Evolutionary conservation across 1,140 invertebrate species (phyloP), one percentile per base, ranked within the genome.

Genomic region (Adelges cooleyi): DNA sequence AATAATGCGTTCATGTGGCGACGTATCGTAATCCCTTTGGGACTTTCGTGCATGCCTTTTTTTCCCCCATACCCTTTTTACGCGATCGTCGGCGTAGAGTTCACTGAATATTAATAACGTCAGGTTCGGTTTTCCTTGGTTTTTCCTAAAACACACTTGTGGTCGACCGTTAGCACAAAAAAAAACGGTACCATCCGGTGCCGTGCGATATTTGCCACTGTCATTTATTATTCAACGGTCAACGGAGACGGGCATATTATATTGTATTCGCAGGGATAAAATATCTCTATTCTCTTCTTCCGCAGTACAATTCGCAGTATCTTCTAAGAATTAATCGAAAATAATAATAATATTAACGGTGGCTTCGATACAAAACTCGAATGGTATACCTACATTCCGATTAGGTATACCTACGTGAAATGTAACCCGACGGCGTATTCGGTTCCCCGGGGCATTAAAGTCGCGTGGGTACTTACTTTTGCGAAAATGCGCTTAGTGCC

Each of bases 181-280:
- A 33, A 33, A 33, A 33, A 6, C 11, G 5, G 11, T 33, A 33
- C 29, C n/a, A 33, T 33, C 29, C 11, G 29, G 29, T 11, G 29
- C 29, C 11, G 29, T 33, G 29, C 29, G 5, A 6, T 33, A 33
- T 11, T 33, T 33, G 29, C 17, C 18, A n/a, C 33, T 2, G 15
- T 40, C 27, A 59, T 59, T 17, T 59, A 59, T 59, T 59, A 59
- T 59, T 59, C 23, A 44, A 59, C 23, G 25, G 40, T 10, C 20
- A 20, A 23, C 17, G 1, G 25, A n/a, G 11, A 6, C 18, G 18
- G 36, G 18, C 13, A 42, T 42, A 25, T 25, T 42, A 56, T 56
- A 56, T 42, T 56, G 33, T 22, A 29, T 44, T 46, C 25, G 22
- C 56, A 62, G 18, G 15, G 40, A 44, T 18, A 62, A 33, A 33